A percentile compares a stretch with the other conserved stretches of the same genome.
Evolutionary conservation across 2,113 vertebrate species (phyloP).

Genomic region (Rhynchomys soricoides): DNA sequence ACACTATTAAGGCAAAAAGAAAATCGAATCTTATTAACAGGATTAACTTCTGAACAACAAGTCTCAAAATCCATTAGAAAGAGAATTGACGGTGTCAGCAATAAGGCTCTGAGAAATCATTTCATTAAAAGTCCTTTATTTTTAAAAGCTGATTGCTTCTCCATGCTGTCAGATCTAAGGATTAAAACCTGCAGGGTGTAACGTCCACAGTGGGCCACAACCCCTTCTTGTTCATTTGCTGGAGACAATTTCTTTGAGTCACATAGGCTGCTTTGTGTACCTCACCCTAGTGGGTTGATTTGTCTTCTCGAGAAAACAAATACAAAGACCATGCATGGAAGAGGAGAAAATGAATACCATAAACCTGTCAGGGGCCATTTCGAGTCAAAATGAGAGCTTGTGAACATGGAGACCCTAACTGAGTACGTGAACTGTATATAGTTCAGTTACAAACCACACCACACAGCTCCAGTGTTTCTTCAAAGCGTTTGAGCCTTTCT

Average conservation of each 20-base stretch:
- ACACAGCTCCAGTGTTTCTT: neutral
- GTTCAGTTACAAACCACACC: neutral
- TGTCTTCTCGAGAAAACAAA: slow-evolving; percentile 84
- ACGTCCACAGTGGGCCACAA: slow-evolving; percentile 39
- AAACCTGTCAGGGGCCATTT: slow-evolving; percentile 86
- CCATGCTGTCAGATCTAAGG: slow-evolving; percentile 32
- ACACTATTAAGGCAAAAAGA: slow-evolving; percentile 68
- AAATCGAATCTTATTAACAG: slow-evolving; percentile 80
- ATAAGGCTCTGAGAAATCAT: slow-evolving; percentile 67
- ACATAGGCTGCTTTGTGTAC: slow-evolving; percentile 51
- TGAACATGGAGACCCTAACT: slow-evolving; percentile 65
- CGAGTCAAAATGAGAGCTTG: slow-evolving; percentile 82
- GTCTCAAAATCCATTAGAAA: slow-evolving; percentile 76
- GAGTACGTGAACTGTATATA: slow-evolving; percentile 21
- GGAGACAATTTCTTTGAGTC: slow-evolving; percentile 57
- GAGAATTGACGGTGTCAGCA: slow-evolving; percentile 66
- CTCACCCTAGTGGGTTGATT: slow-evolving; percentile 80
- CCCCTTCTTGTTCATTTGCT: slow-evolving; percentile 35
- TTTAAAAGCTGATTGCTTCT: slow-evolving; percentile 72
- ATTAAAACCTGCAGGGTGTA: slow-evolving; percentile 37
- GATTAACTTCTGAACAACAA: slow-evolving; percentile 81
- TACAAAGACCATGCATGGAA: slow-evolving; percentile 74
- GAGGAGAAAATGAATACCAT: slow-evolving; percentile 85
- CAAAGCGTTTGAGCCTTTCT: neutral
- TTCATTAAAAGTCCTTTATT: slow-evolving; percentile 75